Evolutionary conservation across 2,797 vertebrate species (phyloP).

Genomic region (Muscicapa comitata): DNA sequence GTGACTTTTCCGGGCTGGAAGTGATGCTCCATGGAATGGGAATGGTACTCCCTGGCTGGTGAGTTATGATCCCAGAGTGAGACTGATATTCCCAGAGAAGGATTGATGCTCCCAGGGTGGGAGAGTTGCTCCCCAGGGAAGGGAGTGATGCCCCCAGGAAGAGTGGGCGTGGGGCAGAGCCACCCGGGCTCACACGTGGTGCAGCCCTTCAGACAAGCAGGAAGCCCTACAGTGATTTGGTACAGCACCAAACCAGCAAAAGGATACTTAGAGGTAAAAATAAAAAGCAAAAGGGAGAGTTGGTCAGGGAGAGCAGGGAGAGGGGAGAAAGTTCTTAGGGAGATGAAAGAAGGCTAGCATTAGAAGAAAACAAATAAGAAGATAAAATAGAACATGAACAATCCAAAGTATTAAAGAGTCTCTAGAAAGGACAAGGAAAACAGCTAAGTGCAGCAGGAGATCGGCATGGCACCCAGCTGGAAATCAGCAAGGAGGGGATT

Average conservation of each 20-base stretch:
- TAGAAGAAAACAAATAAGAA: constrained; percentile 22
- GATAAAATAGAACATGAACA: constrained; percentile 11
- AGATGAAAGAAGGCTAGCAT: neutral
- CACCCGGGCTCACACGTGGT: accelerated
- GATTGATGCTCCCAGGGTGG: neutral
- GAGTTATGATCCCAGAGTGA: neutral
- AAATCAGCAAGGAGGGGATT: neutral
- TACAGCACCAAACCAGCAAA: neutral
- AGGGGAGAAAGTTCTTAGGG: neutral
- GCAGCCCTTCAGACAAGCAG: neutral
- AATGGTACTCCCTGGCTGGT: neutral
- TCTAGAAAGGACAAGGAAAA: neutral
- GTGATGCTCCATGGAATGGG: neutral
- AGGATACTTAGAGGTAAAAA: neutral
- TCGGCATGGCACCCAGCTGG: neutral
- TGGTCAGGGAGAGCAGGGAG: neutral
- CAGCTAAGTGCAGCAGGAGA: neutral
- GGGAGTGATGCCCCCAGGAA: neutral
- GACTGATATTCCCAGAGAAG: neutral
- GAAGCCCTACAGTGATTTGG: neutral
- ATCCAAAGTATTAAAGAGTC: neutral
- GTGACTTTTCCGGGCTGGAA: neutral
- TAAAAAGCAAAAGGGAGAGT: neutral
- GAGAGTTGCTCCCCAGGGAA: neutral
- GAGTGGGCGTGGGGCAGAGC: accelerated